A percentile compares a stretch with the other conserved stretches of the same genome.
These are phyloP conservation scores for Phenacoccus solenopsis DNA, from an alignment of 1,140 invertebrate genomes.

Conservation along the genomic window DNA sequence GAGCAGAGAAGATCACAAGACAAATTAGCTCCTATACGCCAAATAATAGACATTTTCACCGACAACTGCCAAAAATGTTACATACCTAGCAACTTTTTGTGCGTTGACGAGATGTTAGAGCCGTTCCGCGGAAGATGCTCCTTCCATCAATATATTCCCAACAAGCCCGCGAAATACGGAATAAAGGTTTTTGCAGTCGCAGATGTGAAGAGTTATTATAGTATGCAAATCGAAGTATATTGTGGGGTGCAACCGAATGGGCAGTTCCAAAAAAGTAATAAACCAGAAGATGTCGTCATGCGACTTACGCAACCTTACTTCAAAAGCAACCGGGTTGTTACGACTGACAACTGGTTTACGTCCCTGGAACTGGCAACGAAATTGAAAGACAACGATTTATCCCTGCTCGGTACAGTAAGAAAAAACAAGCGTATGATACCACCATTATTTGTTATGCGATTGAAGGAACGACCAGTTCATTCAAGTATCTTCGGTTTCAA, in stretches of 20 bases:
- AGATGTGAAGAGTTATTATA: constrained; percentile 27
- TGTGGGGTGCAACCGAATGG: constrained; percentile 19
- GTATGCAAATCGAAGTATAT: constrained; percentile 28
- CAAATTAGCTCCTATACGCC: too few relatives aligned
- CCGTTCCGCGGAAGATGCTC: too few relatives aligned
- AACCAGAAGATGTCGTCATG: constrained; percentile 21
- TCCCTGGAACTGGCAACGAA: constrained; percentile 31
- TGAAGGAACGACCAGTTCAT: background rate
- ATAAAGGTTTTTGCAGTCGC: constrained; percentile 21
- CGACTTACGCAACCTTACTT: constrained; percentile 18
- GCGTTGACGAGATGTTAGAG: too few relatives aligned
- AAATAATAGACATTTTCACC: too few relatives aligned
- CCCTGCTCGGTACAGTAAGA: constrained; percentile 35
- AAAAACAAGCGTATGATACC: constrained; percentile 37
- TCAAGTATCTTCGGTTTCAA: background rate
- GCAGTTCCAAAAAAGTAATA: constrained; percentile 20
- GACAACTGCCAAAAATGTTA: too few relatives aligned
- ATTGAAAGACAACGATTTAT: constrained; percentile 30
- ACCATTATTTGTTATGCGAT: constrained; percentile 22
- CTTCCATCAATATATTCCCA: too few relatives aligned
- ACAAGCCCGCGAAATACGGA: too few relatives aligned
- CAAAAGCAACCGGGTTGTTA: background rate
- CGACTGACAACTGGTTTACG: constrained; percentile 34
- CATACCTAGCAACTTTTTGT: too few relatives aligned
- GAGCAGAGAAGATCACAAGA: too few relatives aligned